Conservation (phyloP, 2,113 vertebrate species). For the Lophura nycthemera region DNA sequence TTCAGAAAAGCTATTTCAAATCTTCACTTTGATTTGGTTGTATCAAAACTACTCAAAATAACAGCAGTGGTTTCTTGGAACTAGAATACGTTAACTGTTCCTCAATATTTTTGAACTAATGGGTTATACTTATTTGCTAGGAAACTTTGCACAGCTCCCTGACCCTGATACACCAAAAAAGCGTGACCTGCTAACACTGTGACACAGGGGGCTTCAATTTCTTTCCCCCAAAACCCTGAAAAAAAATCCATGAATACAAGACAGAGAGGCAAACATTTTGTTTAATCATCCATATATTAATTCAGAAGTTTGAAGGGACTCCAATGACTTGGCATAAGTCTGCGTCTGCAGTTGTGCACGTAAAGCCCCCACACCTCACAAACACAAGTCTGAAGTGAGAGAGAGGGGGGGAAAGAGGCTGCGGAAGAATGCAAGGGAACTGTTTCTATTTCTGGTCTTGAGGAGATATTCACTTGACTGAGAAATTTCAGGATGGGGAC, state of each 20-base stretch:
- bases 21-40: slow-evolving; percentile 81
- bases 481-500: slow-evolving; percentile 32
- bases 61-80: slow-evolving; percentile 76
- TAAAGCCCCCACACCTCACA: neutral
- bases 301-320: slow-evolving; percentile 49
- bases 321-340: slow-evolving; percentile 16
- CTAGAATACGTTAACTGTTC: slow-evolving; percentile 61
- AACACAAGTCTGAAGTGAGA: neutral
- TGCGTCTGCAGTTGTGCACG: neutral
- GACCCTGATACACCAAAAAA: neutral
- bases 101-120: slow-evolving; percentile 55
- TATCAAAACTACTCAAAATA: slow-evolving; percentile 82
- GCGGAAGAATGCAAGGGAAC: too few relatives aligned
- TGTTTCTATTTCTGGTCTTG: too few relatives aligned
- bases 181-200: neutral
- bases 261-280: slow-evolving; percentile 13
- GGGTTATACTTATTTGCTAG: slow-evolving; percentile 47
- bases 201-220: neutral
- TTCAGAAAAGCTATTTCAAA: slow-evolving; percentile 84
- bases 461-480: neutral
- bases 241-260: neutral
- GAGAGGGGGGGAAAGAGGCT: neutral
- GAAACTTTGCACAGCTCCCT: slow-evolving; percentile 62
- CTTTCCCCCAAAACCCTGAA: neutral
- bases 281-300: slow-evolving; percentile 24